Evolutionary conservation across 2,888 invertebrate species (phyloP).

Genomic region (Xanthia icteritia): DNA sequence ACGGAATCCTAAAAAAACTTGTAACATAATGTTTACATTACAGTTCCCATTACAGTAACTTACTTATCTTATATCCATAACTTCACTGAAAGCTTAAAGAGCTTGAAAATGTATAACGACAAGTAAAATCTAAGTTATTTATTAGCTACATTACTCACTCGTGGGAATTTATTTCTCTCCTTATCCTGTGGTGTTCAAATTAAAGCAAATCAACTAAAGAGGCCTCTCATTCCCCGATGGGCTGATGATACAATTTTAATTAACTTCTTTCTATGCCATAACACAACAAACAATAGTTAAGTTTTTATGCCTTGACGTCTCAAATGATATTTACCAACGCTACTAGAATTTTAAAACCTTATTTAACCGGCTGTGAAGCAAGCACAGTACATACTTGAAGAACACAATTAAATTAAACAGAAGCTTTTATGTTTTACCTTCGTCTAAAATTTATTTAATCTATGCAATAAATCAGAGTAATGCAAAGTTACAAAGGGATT

Average conservation of each 20-base stretch:
- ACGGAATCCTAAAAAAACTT: background rate
- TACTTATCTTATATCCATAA: conserved; percentile 40
- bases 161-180: conserved; percentile 28
- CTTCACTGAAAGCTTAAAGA: conserved; percentile 33
- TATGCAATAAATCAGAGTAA: conserved; percentile 50
- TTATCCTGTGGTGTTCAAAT: conserved; percentile 25
- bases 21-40: too few species aligned
- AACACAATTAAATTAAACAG: conserved; percentile 46
- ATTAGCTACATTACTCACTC: conserved; percentile 21
- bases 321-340: conserved; percentile 66
- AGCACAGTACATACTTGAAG: conserved; percentile 2
- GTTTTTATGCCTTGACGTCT: conserved; percentile 65
- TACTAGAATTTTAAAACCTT: conserved; percentile 68
- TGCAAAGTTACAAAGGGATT: conserved; percentile 61
- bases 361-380: conserved; percentile 58
- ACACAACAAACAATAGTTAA: conserved; percentile 63
- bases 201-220: conserved; percentile 16
- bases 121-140: conserved; percentile 29
- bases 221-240: background rate
- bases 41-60: conserved; percentile 17
- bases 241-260: conserved; percentile 53
- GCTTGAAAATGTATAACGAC: conserved; percentile 31
- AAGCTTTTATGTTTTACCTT: conserved; percentile 48
- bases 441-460: conserved; percentile 48
- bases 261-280: conserved; percentile 68